These are phyloP conservation scores for Leistus spinibarbis DNA, from an alignment of 2,888 invertebrate species.

Conservation along the genomic window DNA sequence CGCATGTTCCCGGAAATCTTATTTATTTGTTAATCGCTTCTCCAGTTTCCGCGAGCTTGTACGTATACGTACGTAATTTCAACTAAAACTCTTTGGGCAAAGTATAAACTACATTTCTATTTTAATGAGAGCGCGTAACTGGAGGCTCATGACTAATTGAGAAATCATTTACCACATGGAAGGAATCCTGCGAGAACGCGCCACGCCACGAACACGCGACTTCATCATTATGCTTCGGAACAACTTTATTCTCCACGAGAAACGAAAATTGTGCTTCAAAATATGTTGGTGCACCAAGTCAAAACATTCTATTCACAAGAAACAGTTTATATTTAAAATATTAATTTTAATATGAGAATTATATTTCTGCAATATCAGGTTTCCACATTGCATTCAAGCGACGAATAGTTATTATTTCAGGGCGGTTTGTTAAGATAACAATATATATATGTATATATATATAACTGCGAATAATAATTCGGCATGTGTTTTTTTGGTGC, in stretches of 20 bases:
- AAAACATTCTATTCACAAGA: too few species aligned
- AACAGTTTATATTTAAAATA: too few species aligned
- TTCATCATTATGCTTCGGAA: too few species aligned
- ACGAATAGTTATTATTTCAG: background rate
- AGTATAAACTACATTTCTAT: slow-evolving; percentile 27
- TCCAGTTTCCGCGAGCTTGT: background rate
- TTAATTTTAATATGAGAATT: too few species aligned
- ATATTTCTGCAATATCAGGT: too few species aligned
- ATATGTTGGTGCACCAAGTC: too few species aligned
- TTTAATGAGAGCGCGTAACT: slow-evolving; percentile 5
- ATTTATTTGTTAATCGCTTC: slow-evolving; percentile 17
- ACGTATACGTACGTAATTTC: slow-evolving; percentile 6
- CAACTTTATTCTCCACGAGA: too few species aligned
- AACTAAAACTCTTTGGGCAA: slow-evolving; percentile 4
- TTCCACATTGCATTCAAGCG: background rate
- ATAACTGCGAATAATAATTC: background rate
- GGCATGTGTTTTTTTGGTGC: background rate
- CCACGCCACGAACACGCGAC: too few species aligned
- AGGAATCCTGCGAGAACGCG: background rate
- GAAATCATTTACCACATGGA: slow-evolving; percentile 17
- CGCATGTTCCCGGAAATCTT: background rate
- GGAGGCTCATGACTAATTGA: slow-evolving; percentile 14
- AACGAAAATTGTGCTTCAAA: too few species aligned
- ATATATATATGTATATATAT: background rate
- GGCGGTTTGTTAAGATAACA: background rate